A percentile compares a stretch with the other conserved stretches of the same genome.
Conservation (phyloP, 2,888 invertebrate species). For the Dermolepida albohirtum region DNA sequence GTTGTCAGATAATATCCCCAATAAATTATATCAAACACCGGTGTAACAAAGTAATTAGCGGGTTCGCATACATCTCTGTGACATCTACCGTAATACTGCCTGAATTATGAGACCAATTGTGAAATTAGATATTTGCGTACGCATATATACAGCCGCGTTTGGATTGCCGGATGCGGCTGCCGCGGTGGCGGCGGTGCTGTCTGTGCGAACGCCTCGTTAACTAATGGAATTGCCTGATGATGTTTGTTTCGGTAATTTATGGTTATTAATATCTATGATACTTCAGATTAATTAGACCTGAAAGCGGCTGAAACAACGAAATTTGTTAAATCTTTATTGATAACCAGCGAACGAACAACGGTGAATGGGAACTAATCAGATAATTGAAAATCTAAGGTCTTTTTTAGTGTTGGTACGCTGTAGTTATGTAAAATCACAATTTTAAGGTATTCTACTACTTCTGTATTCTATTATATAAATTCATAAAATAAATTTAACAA, state of each 20-base stretch:
- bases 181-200: slow-evolving; percentile 8
- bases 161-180: slow-evolving; percentile 7
- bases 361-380: not conserved
- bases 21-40: slow-evolving; percentile 61
- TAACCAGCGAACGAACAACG: slow-evolving; percentile 8
- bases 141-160: slow-evolving; percentile 4
- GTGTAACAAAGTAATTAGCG: slow-evolving; percentile 53
- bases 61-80: slow-evolving; percentile 50
- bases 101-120: slow-evolving; percentile 65
- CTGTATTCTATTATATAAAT: too few species aligned
- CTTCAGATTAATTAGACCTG: slow-evolving; percentile 47
- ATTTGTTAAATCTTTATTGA: slow-evolving; percentile 37
- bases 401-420: too few species aligned
- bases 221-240: slow-evolving; percentile 62
- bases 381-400: slow-evolving; percentile 5
- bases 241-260: slow-evolving; percentile 63
- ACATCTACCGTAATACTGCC: slow-evolving; percentile 53
- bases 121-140: slow-evolving; percentile 61
- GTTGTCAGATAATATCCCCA: slow-evolving; percentile 55
- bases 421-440: too few species aligned
- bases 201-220: slow-evolving; percentile 45
- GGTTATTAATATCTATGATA: slow-evolving; percentile 60
- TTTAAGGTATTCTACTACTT: too few species aligned
- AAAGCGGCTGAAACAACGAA: slow-evolving; percentile 39
- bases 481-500: too few species aligned